phyloP scores from a whole-genome alignment of 2,113 vertebrate genomes.

The Neogobius melanostomus region DNA sequence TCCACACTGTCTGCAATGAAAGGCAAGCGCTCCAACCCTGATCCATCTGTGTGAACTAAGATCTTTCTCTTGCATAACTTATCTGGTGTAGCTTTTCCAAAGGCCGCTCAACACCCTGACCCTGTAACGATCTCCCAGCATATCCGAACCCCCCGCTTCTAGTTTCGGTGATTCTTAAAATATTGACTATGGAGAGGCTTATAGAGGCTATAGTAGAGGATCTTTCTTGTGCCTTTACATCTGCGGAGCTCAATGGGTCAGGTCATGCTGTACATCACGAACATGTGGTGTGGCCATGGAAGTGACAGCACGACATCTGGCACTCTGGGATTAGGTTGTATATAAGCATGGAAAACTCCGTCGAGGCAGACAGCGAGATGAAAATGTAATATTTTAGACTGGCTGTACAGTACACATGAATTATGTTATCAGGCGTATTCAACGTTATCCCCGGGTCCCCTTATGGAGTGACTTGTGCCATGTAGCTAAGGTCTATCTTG shows the following conservation, averaged over 20 bases:
- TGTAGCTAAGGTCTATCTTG: background rate
- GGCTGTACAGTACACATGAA: background rate
- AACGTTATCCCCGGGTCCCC: background rate
- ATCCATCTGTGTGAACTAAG: background rate
- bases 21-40: background rate
- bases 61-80: background rate
- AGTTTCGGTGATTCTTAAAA: background rate
- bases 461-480: background rate
- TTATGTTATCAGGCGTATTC: background rate
- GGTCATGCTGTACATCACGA: background rate
- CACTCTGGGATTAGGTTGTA: background rate
- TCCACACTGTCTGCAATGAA: background rate
- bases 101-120: background rate
- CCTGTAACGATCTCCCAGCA: background rate
- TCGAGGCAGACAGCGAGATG: conserved; percentile 11
- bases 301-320: conserved; percentile 20
- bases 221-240: background rate
- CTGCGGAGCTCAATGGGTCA: background rate
- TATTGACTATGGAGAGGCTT: background rate
- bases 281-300: background rate
- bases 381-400: conserved; percentile 15
- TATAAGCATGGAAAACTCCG: conserved; percentile 19
- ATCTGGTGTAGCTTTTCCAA: background rate
- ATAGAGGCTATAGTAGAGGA: background rate
- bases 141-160: background rate